phyloP scores from a whole-genome alignment of 2,888 invertebrate species.

The Allacma fusca region DNA sequence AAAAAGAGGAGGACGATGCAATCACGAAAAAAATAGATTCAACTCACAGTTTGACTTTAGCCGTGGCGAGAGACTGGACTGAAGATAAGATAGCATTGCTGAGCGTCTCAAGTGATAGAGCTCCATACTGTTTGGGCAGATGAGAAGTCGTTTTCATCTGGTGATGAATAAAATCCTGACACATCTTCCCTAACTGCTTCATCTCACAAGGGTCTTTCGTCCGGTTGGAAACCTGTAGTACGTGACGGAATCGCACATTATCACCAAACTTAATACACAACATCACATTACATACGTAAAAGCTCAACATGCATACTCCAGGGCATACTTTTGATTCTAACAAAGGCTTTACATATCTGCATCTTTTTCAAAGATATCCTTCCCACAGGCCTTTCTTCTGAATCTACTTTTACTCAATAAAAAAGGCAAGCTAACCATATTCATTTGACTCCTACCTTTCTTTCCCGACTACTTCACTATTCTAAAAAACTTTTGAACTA shows the following conservation, averaged over 20 bases:
- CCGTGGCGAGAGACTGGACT: conserved; percentile 51
- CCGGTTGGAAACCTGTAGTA: conserved; percentile 38
- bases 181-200: conserved; percentile 55
- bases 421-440: too few relatives aligned
- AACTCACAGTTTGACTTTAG: conserved; percentile 58
- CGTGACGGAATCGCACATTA: conserved; percentile 39
- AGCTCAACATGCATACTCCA: too few relatives aligned
- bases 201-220: conserved; percentile 47
- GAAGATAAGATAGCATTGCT: conserved; percentile 59
- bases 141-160: conserved; percentile 47
- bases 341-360: too few relatives aligned
- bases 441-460: too few relatives aligned
- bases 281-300: neutral
- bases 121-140: conserved; percentile 56
- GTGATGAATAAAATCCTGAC: conserved; percentile 54
- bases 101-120: conserved; percentile 74
- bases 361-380: too few relatives aligned
- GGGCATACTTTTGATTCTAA: too few relatives aligned
- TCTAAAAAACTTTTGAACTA: too few relatives aligned
- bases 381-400: too few relatives aligned
- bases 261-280: conserved; percentile 5
- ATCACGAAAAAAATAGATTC: conserved; percentile 22
- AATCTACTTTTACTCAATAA: too few relatives aligned
- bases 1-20: neutral
- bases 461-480: too few relatives aligned